phyloP scores from a whole-genome alignment of 1,140 invertebrate genomes.

The Drosophila melanica region DNA sequence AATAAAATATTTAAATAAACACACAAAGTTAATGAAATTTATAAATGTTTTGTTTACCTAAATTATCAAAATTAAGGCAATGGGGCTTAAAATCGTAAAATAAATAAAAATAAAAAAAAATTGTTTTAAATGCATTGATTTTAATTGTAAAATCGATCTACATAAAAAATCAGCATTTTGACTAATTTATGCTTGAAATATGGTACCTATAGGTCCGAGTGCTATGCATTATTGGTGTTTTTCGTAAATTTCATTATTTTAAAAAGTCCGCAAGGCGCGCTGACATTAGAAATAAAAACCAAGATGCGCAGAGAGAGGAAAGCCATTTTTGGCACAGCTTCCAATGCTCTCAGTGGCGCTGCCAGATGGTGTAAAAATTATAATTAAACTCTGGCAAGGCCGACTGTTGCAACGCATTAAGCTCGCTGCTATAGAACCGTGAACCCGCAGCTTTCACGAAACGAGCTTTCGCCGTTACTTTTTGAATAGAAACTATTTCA shows the following conservation, averaged over 20 bases:
- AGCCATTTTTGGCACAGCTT: neutral
- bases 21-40: constrained; percentile 34
- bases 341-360: neutral
- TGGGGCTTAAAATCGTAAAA: no score
- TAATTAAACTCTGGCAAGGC: neutral
- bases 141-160: no score
- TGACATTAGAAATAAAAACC: no score
- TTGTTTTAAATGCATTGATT: no score
- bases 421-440: constrained; percentile 10
- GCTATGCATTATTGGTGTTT: no score
- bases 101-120: no score
- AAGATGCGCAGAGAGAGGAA: neutral
- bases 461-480: constrained; percentile 8
- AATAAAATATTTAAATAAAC: constrained; percentile 47
- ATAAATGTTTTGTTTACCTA: neutral
- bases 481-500: neutral
- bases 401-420: neutral
- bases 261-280: neutral
- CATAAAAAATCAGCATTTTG: no score
- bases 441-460: neutral
- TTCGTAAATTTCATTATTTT: neutral
- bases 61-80: no score
- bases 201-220: no score
- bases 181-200: no score
- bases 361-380: constrained; percentile 8